Conservation (phyloP, 2,797 vertebrate genomes). For the Sebastes trivittatus region DNA sequence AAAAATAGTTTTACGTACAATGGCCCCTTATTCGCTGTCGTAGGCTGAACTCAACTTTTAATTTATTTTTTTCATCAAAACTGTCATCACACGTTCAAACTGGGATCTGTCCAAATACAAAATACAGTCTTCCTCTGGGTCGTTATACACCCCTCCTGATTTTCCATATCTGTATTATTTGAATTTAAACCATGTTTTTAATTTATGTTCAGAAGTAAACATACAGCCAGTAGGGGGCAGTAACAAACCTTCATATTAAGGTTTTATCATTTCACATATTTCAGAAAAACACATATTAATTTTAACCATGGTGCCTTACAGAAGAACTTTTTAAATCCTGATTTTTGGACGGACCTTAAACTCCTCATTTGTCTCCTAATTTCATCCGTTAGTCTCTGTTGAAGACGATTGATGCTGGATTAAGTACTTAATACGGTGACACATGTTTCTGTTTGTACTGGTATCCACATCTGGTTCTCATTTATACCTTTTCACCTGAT, state of each 20-base stretch:
- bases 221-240: constrained; percentile 13
- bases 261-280: background rate
- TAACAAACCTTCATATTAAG: background rate
- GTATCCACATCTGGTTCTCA: background rate
- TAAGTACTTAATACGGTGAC: background rate
- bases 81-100: background rate
- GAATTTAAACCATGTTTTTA: background rate
- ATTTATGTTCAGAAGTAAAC: background rate
- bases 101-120: background rate
- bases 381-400: background rate
- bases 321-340: background rate
- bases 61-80: background rate
- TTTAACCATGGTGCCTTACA: constrained; percentile 25
- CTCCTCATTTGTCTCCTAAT: background rate
- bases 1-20: background rate
- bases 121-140: background rate
- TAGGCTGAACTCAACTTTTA: background rate
- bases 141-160: background rate
- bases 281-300: background rate
- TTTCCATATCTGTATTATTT: background rate
- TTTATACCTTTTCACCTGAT: background rate
- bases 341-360: background rate
- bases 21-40: background rate
- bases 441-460: background rate
- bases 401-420: background rate